Evolutionary conservation across 2,888 invertebrate species (phyloP).

Genomic region (Disparrhopalites patrizii): DNA sequence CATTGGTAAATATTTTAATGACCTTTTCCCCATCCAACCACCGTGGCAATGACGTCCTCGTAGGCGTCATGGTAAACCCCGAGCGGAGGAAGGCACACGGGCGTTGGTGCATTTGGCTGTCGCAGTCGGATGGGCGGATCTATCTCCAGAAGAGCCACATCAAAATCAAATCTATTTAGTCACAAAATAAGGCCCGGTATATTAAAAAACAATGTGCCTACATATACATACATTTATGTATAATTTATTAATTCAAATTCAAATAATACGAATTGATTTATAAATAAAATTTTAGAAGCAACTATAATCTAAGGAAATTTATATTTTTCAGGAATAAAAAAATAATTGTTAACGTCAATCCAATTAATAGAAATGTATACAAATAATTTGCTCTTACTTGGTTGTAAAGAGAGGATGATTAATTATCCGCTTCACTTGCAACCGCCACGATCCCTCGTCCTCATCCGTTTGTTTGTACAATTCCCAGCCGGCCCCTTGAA

Average conservation of each 20-base stretch:
- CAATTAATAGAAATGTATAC: too few species aligned
- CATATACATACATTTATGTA: too few species aligned
- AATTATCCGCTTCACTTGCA: not conserved
- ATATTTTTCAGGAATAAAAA: too few species aligned
- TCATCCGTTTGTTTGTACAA: not conserved
- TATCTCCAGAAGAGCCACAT: not conserved
- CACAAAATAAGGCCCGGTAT: too few species aligned
- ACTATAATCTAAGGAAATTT: too few species aligned
- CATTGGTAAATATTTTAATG: too few species aligned
- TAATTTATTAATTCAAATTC: too few species aligned
- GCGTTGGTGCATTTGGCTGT: not conserved
- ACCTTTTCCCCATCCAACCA: conserved; percentile 21
- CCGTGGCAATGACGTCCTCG: not conserved
- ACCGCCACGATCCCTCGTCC: not conserved
- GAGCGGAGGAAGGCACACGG: conserved; percentile 13
- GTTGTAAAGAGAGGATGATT: conserved; percentile 15
- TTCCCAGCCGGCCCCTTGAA: conserved; percentile 16
- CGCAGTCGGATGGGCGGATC: not conserved
- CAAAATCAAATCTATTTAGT: conserved; percentile 23
- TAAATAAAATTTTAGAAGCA: too few species aligned
- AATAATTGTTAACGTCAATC: too few species aligned
- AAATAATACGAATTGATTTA: too few species aligned
- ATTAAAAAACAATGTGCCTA: not conserved
- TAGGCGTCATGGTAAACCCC: conserved; percentile 3
- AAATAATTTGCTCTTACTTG: too few species aligned